Evolutionary conservation across 2,888 invertebrate species (phyloP).

Genomic region (Clivina fossor): DNA sequence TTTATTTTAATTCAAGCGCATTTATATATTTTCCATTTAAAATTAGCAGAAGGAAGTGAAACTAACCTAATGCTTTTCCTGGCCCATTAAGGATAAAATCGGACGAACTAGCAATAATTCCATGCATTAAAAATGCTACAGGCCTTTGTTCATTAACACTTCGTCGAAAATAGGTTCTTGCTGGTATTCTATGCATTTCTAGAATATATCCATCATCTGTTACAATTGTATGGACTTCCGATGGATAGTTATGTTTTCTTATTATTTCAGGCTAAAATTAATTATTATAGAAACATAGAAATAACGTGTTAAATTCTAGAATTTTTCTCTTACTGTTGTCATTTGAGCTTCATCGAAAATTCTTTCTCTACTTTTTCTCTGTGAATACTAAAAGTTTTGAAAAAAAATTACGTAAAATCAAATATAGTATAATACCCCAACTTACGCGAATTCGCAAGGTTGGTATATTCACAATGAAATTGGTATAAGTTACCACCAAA

Average conservation of each 20-base stretch:
- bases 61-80: constrained; percentile 60
- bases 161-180: constrained; percentile 45
- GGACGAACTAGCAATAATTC: constrained; percentile 69
- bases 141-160: constrained; percentile 45
- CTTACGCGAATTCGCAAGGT: no score
- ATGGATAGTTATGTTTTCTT: constrained; percentile 54
- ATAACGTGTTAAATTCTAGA: no score
- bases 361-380: no score
- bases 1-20: no score
- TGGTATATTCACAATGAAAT: no score
- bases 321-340: constrained; percentile 3
- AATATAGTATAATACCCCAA: no score
- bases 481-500: no score
- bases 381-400: no score
- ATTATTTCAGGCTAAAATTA: constrained; percentile 49
- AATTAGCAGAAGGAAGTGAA: no score
- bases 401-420: no score
- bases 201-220: constrained; percentile 57
- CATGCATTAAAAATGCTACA: constrained; percentile 64
- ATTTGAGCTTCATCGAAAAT: constrained; percentile 1
- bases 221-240: constrained; percentile 51
- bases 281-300: no score
- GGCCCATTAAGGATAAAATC: constrained; percentile 74
- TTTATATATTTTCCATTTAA: no score
- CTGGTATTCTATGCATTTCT: constrained; percentile 55